Evolutionary conservation across 1,140 invertebrate genomes (phyloP), one percentile per base, ranked within the genome.

Genomic region (Theocolax elegans): DNA sequence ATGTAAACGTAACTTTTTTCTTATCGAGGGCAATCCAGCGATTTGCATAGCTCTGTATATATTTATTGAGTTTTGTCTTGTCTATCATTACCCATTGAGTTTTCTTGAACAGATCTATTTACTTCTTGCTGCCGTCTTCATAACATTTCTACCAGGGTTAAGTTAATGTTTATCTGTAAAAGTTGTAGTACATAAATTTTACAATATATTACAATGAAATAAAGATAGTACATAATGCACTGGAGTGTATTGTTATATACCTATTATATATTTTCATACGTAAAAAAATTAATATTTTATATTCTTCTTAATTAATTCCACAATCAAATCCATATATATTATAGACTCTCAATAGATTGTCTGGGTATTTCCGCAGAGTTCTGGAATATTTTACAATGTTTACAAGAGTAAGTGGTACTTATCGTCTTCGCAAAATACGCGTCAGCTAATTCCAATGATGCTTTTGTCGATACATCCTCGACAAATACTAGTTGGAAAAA

Each of bases 371-470:
- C 1, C 17, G 1, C 13, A 65, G 63, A 53, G 63, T 27, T 12
- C 31, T n/a, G 63, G 15, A 1, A 17, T 65, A 17, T 53, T 40
- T 15, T 17, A n/a, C 10, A 21, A 25, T 17, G 10, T 65, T 17
- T 65, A 40, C 21, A 25, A 19, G 17, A 17, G 63, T n/a, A 25
- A n/a, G 21, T 51, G 63, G 48, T 65, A 51, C 19, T n/a, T 21
- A 12, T 9, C 25, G 1, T 3, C 49, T n/a, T 15, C 8, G 1
- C 9, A 27, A n/a, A 40, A 17, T 2, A 65, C 4, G 3, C 29
- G 35, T 19, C 3, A 15, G 8, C 4, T 65, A 9, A 54, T 65
- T 15, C 63, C 63, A 10, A 65, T 65, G 31, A 40, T 65, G 49
- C 3, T 40, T 1, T 1, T 40, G 13, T 53, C 63, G 12, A 40